These are phyloP conservation scores for Pristionchus maxplancki DNA, from an alignment of 2,888 invertebrate genomes.

Conservation along the genomic window DNA sequence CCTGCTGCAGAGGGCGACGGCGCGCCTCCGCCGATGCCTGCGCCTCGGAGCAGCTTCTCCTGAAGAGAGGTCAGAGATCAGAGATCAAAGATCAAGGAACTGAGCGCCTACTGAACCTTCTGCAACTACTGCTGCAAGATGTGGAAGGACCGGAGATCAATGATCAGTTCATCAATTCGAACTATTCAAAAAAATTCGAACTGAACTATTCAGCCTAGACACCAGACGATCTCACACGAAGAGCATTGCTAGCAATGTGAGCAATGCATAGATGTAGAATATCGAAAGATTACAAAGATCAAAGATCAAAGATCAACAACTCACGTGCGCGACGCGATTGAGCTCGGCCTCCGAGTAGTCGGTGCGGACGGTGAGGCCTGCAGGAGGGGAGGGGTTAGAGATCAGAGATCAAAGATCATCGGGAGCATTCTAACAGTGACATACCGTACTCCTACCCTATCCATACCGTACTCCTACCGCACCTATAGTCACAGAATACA, in stretches of 20 bases:
- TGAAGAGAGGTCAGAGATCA: not conserved
- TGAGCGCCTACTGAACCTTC: no score
- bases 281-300: no score
- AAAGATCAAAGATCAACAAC: not conserved
- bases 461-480: not conserved
- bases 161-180: no score
- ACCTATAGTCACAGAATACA: no score
- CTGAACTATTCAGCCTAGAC: no score
- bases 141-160: no score
- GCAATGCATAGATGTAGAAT: no score
- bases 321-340: not conserved
- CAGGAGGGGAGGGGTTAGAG: not conserved
- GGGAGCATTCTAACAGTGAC: no score
- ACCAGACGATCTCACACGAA: no score
- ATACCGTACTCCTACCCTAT: not conserved
- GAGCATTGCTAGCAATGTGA: no score
- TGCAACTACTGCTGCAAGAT: no score
- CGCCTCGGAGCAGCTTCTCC: not conserved
- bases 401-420: not conserved
- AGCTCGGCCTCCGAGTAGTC: constrained; percentile 29
- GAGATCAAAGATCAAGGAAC: not conserved
- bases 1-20: not conserved
- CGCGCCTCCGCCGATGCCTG: not conserved
- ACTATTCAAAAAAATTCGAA: no score
- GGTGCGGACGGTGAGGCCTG: constrained; percentile 36